Evolutionary conservation across 2,113 vertebrate genomes (phyloP), one percentile per base, ranked within the genome.

Genomic region (Grallaria varia): DNA sequence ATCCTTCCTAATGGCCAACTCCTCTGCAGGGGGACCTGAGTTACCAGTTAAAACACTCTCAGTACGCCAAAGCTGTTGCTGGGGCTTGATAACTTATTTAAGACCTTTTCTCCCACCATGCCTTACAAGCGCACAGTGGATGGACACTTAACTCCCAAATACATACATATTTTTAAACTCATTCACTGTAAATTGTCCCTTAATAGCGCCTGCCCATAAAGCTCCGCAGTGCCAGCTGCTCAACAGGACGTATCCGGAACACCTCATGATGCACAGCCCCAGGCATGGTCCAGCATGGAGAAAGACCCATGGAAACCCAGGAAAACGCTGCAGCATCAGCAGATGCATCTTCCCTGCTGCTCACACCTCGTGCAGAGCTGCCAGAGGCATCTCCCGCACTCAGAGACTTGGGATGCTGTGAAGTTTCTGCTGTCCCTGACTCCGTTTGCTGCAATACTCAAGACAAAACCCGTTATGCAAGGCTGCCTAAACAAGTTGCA

Each of bases 401-500:
- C 6, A 59, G 45, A n/a, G 7, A 75, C 55, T 53, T 1, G 0
- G 17, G 87, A 87, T 85, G 25, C 66, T 67, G 12, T 12, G 2
- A 49, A 83, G 84, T 91, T 96, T 27, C 60, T 47, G 10, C 35
- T 39, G 2, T 21, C 56, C 14, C 17, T 8, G 42, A 55, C 37
- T 6, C 17, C 7, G 73, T 44, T 64, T 52, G 35, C 89, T 82
- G 89, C 81, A 55, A 58, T 47, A 55, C 84, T 69, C 47, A 62
- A 80, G 84, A 95, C 78, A 91, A 93, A 95, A 66, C 6, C 19
- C 21, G 64, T 97, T 97, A 96, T 78, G 89, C 93, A 96, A 96
- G 82, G 69, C 55, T 92, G 37, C 76, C 92, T 86, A 91, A 97
- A 96, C 95, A 95, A 95, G 75, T 91, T 59, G 90, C 94, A 76